Percentiles rank a stretch among this genome's conserved stretches.
Evolutionary conservation across 2,888 invertebrate species (phyloP).

Genomic region (Drosophila recens): DNA sequence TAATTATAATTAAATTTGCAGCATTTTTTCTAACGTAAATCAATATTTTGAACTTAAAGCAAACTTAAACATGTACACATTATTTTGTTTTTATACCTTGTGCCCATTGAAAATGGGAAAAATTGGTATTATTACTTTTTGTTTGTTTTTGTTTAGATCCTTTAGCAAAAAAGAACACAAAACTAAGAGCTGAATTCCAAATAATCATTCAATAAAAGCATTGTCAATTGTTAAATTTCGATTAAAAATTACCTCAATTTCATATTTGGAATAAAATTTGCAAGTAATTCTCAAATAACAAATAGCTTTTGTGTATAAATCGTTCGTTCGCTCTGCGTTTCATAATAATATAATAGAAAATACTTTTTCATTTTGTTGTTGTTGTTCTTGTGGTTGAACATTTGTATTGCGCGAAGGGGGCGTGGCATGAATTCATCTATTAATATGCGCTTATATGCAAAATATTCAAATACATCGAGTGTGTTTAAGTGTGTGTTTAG

Average conservation of each 20-base stretch:
- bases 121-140: constrained; percentile 12
- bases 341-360: constrained; percentile 32
- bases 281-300: constrained; percentile 56
- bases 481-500: constrained; percentile 35
- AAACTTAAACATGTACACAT: constrained; percentile 72
- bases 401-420: constrained; percentile 47
- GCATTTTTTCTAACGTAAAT: constrained; percentile 74
- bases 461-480: constrained; percentile 33
- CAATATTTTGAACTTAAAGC: constrained; percentile 76
- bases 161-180: constrained; percentile 78
- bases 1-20: constrained; percentile 74
- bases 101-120: constrained; percentile 3
- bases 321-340: constrained; percentile 46
- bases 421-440: constrained; percentile 37
- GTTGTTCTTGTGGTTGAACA: constrained; percentile 31
- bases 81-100: constrained; percentile 46
- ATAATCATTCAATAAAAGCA: constrained; percentile 27
- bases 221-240: constrained; percentile 45
- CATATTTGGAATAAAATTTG: constrained; percentile 34
- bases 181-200: constrained; percentile 52
- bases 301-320: constrained; percentile 42
- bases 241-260: constrained; percentile 55
- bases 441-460: constrained; percentile 43
- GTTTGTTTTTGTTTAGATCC: constrained; percentile 56
- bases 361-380: constrained; percentile 44